Evolutionary conservation across 2,888 invertebrate genomes (phyloP), one percentile per base, ranked within the genome.

Genomic region (Acanthacorydalis orientalis): DNA sequence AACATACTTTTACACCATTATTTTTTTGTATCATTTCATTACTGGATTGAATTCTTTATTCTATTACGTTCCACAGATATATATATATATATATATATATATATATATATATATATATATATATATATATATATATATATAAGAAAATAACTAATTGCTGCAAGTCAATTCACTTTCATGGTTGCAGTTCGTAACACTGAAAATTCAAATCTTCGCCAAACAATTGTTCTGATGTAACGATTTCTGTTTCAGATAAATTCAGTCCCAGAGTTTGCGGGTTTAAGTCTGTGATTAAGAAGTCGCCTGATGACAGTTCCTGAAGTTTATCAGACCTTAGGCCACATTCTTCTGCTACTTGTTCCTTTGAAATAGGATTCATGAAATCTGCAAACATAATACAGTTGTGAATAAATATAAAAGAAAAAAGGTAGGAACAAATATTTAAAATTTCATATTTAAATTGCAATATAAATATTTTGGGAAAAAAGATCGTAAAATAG

Each of bases 271-370:
- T 59, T 11, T 67, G 64, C 6, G 73, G 71, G 54, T 72, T 72
- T 46, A 73, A 56, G 53, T 74, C 73, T 2, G 73, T 72, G 9
- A 74, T 70, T 31, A 74, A 60, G 54, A 70, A 73, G 48, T 71
- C 68, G 45, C 64, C 66, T n/a, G 43, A 44, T 50, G 44, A 48
- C 11, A 47, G 31, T 37, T 47, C 47, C 3, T 39, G 39, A 4
- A 46, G 14, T 14, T 34, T 32, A 8, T 38, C 31, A 32, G 66
- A 68, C n/a, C 75, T 68, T 16, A 87, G 70, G 0, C 85, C 85
- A 54, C 84, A 83, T 60, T 86, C 87, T 51, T 80, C 73, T 8
- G 83, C 83, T 4, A 83, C 78, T 54, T 84, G 79, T 59, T 86
- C 84, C 57, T 83, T 81, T 34, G 85, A 80, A 44, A 86, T 81